A percentile compares a stretch with the other conserved stretches of the same genome.
These are phyloP conservation scores for Actinernus sp. DNA, from an alignment of 92 coral and sea anemone species.

Conservation along the genomic window DNA sequence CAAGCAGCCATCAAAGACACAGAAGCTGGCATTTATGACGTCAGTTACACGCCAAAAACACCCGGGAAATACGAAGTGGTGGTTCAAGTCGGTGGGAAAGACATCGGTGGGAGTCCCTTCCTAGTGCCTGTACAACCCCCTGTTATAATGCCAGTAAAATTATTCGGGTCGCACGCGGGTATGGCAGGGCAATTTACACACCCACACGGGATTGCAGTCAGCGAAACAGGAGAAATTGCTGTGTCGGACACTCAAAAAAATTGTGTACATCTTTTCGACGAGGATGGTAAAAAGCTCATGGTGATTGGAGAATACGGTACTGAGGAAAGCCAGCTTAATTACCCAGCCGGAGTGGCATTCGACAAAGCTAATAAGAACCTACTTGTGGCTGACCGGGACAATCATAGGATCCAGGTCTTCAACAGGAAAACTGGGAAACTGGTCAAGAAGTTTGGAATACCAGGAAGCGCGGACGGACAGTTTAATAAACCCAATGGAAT, in stretches of 20 bases:
- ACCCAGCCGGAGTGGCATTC: conserved; percentile 87
- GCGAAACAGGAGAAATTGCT: conserved; percentile 69
- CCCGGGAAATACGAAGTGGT: conserved; percentile 65
- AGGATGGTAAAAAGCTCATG: conserved; percentile 71
- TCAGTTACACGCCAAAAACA: conserved; percentile 59
- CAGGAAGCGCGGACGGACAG: conserved; percentile 76
- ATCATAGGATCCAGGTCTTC: conserved; percentile 74
- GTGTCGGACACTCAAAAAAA: conserved; percentile 87
- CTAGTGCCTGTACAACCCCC: conserved; percentile 72
- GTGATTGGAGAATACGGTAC: conserved; percentile 70
- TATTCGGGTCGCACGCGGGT: conserved; percentile 76
- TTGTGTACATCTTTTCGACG: conserved; percentile 73
- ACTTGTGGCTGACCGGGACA: conserved; percentile 87
- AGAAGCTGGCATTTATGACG: conserved; percentile 77
- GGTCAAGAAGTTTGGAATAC: conserved; percentile 73
- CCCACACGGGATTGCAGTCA: conserved; percentile 86
- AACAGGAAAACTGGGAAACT: conserved; percentile 81
- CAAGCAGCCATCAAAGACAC: conserved; percentile 33
- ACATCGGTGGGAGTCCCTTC: conserved; percentile 80
- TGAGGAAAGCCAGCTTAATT: conserved; percentile 74
- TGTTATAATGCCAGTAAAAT: conserved; percentile 75
- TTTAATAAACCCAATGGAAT: conserved; percentile 82
- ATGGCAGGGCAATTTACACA: conserved; percentile 75
- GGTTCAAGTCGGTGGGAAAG: conserved; percentile 60
- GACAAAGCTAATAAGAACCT: conserved; percentile 77